Percentiles rank a stretch among this genome's conserved stretches.
Evolutionary conservation across 2,113 vertebrate genomes (phyloP).

Genomic region (Ciconia boyciana): DNA sequence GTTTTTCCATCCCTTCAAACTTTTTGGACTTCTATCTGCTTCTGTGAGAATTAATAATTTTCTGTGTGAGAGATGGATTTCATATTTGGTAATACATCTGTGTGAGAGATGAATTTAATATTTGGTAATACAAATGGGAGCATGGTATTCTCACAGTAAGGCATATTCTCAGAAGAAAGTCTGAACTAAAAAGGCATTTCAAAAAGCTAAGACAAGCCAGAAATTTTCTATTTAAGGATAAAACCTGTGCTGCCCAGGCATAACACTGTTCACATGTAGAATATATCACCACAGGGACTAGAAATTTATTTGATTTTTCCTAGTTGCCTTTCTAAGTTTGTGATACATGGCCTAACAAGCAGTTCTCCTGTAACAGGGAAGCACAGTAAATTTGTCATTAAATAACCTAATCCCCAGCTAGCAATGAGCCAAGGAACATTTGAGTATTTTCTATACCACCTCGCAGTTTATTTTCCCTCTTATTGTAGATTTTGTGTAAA

Average conservation of each 20-base stretch:
- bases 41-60: background rate
- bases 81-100: background rate
- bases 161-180: background rate
- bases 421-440: background rate
- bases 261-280: background rate
- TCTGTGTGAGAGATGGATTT: background rate
- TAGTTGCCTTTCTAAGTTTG: background rate
- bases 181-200: background rate
- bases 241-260: background rate
- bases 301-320: conserved; percentile 31
- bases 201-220: background rate
- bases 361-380: background rate
- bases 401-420: background rate
- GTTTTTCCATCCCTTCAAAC: background rate
- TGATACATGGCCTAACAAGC: background rate
- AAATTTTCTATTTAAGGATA: conserved; percentile 29
- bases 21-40: background rate
- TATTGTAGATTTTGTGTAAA: background rate
- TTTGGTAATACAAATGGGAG: background rate
- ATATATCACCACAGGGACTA: background rate
- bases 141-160: background rate
- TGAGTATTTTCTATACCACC: background rate
- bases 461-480: background rate
- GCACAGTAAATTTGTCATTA: background rate
- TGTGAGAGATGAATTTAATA: background rate